Percentiles rank a stretch among this genome's conserved stretches.
phyloP scores from a whole-genome alignment of 1,140 invertebrate species.

The Zaprionus africanus region DNA sequence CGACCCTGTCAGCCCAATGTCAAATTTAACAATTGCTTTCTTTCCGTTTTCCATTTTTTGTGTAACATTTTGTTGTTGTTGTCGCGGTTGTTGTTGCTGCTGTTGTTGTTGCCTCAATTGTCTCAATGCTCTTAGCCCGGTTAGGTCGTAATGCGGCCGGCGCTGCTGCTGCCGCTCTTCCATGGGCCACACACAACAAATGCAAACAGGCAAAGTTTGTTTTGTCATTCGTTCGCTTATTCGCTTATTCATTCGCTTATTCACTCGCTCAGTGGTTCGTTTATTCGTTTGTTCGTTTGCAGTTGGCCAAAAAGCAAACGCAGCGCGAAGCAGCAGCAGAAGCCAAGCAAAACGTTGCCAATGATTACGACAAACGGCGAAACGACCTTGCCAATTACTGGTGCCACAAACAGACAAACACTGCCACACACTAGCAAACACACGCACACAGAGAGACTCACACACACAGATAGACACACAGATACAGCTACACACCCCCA shows the following conservation, averaged over 20 bases:
- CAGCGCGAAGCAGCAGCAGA: constrained; percentile 37
- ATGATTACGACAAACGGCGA: constrained; percentile 77
- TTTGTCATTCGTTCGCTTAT: constrained; percentile 47
- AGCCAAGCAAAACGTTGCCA: constrained; percentile 65
- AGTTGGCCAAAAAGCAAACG: constrained; percentile 67
- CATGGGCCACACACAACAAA: constrained; percentile 49
- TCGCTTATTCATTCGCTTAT: constrained; percentile 47
- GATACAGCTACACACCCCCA: background rate
- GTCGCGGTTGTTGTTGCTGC: background rate
- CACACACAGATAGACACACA: constrained; percentile 9
- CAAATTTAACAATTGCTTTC: constrained; percentile 30
- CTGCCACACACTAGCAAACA: background rate
- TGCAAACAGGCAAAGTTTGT: constrained; percentile 65
- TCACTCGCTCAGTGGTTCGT: constrained; percentile 18
- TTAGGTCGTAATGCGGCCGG: constrained; percentile 29
- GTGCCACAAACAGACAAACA: constrained; percentile 29
- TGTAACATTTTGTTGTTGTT: constrained; percentile 13
- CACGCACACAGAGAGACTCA: constrained; percentile 6
- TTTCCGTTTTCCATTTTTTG: constrained; percentile 5
- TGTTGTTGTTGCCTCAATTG: constrained; percentile 11
- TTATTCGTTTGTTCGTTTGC: constrained; percentile 44
- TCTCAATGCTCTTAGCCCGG: constrained; percentile 13
- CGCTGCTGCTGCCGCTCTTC: constrained; percentile 22
- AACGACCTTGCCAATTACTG: constrained; percentile 80
- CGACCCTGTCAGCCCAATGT: constrained; percentile 21